Base-by-base conservation (phyloP, 2,113 vertebrate species). In the Sinocyclocheilus grahami region DNA sequence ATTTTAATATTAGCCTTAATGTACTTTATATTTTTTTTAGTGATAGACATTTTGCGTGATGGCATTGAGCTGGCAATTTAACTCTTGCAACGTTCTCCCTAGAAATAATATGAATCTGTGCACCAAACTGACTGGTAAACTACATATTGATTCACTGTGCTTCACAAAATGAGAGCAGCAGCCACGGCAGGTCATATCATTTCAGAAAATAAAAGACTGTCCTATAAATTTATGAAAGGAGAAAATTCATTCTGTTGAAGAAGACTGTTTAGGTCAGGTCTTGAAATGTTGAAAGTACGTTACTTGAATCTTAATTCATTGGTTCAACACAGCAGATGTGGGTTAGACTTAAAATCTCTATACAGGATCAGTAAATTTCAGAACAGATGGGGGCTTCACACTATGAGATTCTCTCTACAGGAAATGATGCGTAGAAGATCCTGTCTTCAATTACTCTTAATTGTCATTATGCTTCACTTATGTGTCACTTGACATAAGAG, bases 71-170 rank as follows among this genome's bases (percentile, higher is more conserved):
- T 69, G 30, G 6, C 8, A 37, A 71, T 69, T 69, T 37, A 71
- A 71, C 67, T 37, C 7, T 37, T 71, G 33, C 7, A 37, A 18
- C 67, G 10, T 16, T 16, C 27, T 69, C 27, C 13, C 65, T 18
- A 10, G 20, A 71, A 71, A 71, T 69, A 69, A 18, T 37, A 13
- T 20, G 33, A 37, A 20, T 71, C 67, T 37, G 16, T 37, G 30
- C 67, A 37, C 67, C 67, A 71, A 71, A 69, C 65, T 7, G 30
- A 69, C 30, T 71, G 67, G 67, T 71, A 71, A 71, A 20, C 67
- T 82, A 67, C 62, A 71, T 88, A 88, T 83, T 78, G 74, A 88
- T 88, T 86, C 78, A 63, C 67, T 69, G 83, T 77, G 84, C 60
- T 22, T 72, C 33, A 82, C 58, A n/a, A 39, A 76, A 22, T 42